phyloP scores from a whole-genome alignment of 2,113 vertebrate genomes.

The Neoarius graeffei region DNA sequence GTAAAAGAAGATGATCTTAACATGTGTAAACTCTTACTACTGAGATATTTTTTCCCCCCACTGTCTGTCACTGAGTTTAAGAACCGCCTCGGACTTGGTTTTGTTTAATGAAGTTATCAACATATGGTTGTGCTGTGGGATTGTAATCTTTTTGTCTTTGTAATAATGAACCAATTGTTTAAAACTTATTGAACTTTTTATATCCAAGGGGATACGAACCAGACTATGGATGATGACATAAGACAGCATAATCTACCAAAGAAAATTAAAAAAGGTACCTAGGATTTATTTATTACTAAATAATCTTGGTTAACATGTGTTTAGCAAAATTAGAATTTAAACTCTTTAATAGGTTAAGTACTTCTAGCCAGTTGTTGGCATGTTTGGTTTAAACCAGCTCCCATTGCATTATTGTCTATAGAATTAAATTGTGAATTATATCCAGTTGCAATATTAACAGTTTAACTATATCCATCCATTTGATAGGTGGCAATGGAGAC shows the following conservation, averaged over 20 bases:
- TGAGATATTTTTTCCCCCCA: background rate
- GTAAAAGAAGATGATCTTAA: background rate
- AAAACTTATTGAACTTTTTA: background rate
- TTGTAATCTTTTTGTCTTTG: background rate
- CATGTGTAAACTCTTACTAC: background rate
- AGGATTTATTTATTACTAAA: background rate
- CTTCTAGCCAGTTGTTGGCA: background rate
- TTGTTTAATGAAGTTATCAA: background rate
- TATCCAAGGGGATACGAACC: background rate
- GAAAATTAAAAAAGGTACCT: background rate
- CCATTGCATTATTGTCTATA: background rate
- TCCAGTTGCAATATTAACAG: background rate
- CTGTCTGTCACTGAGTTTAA: background rate
- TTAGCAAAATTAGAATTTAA: background rate
- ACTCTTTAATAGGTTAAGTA: background rate
- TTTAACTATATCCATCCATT: background rate
- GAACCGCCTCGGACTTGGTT: background rate
- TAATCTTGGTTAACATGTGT: background rate
- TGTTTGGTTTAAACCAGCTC: background rate
- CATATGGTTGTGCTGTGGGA: background rate
- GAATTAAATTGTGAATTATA: background rate
- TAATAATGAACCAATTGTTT: background rate
- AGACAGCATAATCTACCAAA: background rate
- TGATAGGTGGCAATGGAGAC: background rate
- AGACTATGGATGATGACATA: background rate